Base-by-base conservation (phyloP, 64 coral and sea anemone species). In the Porites lutea region DNA sequence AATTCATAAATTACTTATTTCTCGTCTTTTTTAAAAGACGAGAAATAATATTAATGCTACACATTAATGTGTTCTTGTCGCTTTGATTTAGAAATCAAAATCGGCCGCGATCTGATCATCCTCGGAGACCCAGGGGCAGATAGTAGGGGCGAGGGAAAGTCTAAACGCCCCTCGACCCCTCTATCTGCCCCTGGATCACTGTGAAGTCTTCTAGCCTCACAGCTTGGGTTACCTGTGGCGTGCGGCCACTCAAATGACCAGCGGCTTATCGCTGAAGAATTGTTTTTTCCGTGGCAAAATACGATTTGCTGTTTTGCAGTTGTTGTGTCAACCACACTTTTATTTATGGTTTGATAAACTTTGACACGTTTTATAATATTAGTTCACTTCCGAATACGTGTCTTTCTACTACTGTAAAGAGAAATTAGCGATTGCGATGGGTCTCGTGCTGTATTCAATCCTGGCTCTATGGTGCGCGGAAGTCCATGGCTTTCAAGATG, bases 271-370 rank as follows among this genome's bases (percentile, higher is more conserved):
- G 8, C 47, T 37, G 27, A 37, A 11, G 46, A 22, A 69, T 51
- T 66, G 69, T 63, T 67, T 5, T 84, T 69, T 65, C 65, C 81
- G 81, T 84, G 81, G 81, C 81, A 68, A 69, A 84, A 68, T 65
- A 84, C 81, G 81, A 84, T 84, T 84, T 84, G 81, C 69, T 48
- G 81, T 51, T 37, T 51, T 51, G 73, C 14, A 6, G 14, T 15
- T 16, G 45, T 13, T 65, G 37, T 78, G 18, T 20, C 16, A 67
- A 84, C 15, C 62, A 44, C 13, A 19, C 68, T 68, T 52, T 11
- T 84, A 84, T 84, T 84, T 69, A 84, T 84, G 81, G 46, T 84
- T 84, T 84, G 61, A 84, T 84, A 84, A 52, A 20, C 69, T 84
- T 84, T 14, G 63, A 84, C 62, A 52, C 81, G 46, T 84, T 63